Conservation (phyloP, 2,113 vertebrate genomes). For the Scytalopus superciliaris region DNA sequence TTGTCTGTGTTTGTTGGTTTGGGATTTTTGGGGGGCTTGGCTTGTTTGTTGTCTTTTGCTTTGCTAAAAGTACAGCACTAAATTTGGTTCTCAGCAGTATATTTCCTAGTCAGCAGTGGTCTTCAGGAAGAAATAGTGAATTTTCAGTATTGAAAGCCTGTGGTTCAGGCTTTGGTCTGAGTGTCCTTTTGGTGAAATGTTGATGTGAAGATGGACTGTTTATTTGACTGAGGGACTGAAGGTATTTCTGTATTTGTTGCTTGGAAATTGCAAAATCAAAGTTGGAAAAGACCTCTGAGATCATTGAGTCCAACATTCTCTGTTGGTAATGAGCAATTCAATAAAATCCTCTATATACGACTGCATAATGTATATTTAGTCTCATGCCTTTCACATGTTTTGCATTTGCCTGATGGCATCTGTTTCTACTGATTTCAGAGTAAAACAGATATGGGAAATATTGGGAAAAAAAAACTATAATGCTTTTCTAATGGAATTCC, state of each 20-base stretch:
- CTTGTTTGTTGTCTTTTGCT: not conserved
- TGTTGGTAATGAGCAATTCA: not conserved
- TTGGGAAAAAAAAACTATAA: not conserved
- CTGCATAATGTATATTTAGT: not conserved
- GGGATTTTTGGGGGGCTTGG: not conserved
- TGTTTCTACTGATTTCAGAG: not conserved
- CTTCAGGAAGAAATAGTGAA: not conserved
- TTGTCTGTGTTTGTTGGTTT: not conserved
- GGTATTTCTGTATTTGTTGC: not conserved
- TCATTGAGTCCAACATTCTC: not conserved
- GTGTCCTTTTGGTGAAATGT: not conserved
- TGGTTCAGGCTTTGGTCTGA: not conserved
- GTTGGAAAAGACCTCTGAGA: not conserved
- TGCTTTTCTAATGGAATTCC: not conserved
- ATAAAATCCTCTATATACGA: not conserved
- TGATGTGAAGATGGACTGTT: not conserved
- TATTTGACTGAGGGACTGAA: not conserved
- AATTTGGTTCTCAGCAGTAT: not conserved
- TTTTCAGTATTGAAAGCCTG: not conserved
- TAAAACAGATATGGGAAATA: not conserved
- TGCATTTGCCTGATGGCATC: not conserved
- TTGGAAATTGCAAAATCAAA: not conserved
- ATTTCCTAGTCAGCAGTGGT: not conserved
- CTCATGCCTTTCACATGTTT: not conserved
- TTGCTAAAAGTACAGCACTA: not conserved